Conservation (phyloP, 2,888 invertebrate genomes). For the Zelleria hepariella region DNA sequence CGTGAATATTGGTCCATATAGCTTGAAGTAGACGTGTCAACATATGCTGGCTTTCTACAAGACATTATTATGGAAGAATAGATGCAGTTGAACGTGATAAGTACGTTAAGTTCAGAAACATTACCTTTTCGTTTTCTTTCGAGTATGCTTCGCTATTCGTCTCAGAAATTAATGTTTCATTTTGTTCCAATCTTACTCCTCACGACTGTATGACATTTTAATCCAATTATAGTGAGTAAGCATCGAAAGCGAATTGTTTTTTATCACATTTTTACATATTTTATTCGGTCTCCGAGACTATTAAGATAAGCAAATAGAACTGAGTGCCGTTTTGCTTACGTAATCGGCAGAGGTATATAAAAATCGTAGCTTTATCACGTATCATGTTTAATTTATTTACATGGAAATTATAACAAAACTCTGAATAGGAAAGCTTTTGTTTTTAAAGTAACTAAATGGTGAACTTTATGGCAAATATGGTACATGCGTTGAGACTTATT, state of each 20-base stretch:
- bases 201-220: background rate
- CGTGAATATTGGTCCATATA: background rate
- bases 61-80: background rate
- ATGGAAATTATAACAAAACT: background rate
- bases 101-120: background rate
- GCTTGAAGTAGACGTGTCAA: background rate
- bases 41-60: background rate
- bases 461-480: too few species aligned
- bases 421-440: background rate
- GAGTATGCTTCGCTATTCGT: background rate
- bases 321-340: background rate
- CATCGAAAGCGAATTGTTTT: background rate
- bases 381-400: background rate
- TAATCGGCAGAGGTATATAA: background rate
- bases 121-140: background rate
- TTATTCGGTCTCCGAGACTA: background rate
- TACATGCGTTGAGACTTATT: too few species aligned
- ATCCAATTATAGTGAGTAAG: background rate
- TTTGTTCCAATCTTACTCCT: background rate
- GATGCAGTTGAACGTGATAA: background rate
- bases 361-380: background rate
- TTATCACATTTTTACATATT: background rate
- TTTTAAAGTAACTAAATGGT: background rate
- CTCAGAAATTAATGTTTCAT: background rate
- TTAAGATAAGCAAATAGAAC: background rate